Conservation (phyloP, 2,797 vertebrate genomes). For the Thripadectes ignobilis region DNA sequence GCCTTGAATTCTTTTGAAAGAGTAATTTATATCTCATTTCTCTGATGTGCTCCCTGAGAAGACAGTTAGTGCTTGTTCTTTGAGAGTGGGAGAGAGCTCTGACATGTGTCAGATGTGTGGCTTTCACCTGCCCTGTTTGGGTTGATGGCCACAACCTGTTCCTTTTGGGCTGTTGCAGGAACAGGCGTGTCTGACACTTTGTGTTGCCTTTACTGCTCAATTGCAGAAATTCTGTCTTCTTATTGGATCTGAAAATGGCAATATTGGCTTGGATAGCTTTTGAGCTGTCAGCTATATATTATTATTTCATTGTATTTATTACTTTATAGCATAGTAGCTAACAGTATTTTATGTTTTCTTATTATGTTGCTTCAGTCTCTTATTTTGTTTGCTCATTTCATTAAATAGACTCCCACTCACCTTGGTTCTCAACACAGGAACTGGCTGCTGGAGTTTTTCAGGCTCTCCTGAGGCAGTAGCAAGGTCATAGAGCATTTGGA, state of each 20-base stretch:
- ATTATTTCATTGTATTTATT: background rate
- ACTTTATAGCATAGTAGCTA: constrained; percentile 28
- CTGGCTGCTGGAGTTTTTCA: background rate
- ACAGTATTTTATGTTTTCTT: constrained; percentile 20
- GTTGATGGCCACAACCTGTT: background rate
- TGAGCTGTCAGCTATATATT: background rate
- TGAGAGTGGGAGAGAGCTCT: constrained; percentile 10
- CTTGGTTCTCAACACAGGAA: background rate
- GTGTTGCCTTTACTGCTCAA: background rate
- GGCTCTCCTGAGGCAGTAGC: background rate
- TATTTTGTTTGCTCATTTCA: background rate
- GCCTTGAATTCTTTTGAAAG: background rate
- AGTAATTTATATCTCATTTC: background rate
- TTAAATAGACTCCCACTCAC: constrained; percentile 41
- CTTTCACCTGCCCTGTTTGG: fast-evolving
- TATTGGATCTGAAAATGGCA: background rate
- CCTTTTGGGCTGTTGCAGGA: background rate
- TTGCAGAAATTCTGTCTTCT: background rate
- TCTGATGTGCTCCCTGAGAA: background rate
- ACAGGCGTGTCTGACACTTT: background rate
- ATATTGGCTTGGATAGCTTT: background rate
- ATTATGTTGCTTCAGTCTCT: background rate
- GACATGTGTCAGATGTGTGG: background rate
- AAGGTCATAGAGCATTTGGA: background rate
- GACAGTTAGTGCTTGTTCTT: background rate